Base-by-base conservation (phyloP, 2,888 invertebrate genomes). In the Graphium colonna region DNA sequence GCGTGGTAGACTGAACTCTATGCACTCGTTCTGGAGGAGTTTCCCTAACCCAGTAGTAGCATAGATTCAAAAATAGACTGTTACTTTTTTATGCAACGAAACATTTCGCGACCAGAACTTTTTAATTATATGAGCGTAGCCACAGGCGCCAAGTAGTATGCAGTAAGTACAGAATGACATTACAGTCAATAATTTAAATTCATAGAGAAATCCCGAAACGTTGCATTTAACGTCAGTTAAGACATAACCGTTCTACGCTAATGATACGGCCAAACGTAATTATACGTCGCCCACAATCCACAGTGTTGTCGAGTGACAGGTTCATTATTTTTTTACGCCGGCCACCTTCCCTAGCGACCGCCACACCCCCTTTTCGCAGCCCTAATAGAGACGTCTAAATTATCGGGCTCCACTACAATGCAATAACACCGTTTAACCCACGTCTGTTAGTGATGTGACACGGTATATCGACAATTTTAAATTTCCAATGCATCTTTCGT, bases 321-420 rank as follows among this genome's bases (percentile, higher is more conserved):
- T 80, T 76, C 71, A 82, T 84, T 77, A 79, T 73, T 76, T 73
- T 80, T 84, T 81, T 63, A 78, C 54, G 51, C 55, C 38, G 58
- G 63, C 70, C 7, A 64, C 63, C 55, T 43, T 48, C 56, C 53
- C 47, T 60, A 67, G 63, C 68, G 69, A 56, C 61, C 56, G 66
- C 39, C 58, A 68, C 85, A 74, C 83, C 84, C 71, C 64, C 77
- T 70, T 73, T 79, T 80, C 67, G 59, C 77, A 67, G 70, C 57
- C 69, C 63, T 75, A 81, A 81, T 74, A 78, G 67, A 78, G 80
- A 82, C 81, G 69, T 80, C 60, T 60, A 79, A 84, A 84, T 81
- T 82, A 68, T 51, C 53, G 75, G 82, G 71, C 79, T 67, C 51
- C 55, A 57, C 61, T 59, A 59, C 49, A 62, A 64, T 64, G 67